Evolutionary conservation across 2,797 vertebrate species (phyloP).

Genomic region (Euthynnus affinis): DNA sequence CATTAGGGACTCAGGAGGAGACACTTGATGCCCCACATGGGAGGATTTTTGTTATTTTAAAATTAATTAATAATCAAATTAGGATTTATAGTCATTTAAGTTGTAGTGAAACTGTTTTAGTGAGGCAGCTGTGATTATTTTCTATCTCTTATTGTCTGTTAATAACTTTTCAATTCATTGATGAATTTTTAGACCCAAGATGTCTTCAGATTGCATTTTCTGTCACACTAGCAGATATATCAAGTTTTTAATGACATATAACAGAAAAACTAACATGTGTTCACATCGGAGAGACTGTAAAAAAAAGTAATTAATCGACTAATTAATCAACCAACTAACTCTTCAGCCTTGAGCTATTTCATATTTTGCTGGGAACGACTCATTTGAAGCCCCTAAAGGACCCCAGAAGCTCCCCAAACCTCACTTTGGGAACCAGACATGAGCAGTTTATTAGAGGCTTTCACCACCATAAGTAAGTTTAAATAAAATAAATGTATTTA

Average conservation of each 20-base stretch:
- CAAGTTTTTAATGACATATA: background rate
- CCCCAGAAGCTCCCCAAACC: background rate
- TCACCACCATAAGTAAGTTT: background rate
- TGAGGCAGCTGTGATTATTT: background rate
- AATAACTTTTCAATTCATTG: background rate
- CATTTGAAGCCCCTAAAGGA: background rate
- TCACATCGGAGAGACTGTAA: background rate
- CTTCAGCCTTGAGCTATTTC: background rate
- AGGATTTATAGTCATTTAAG: background rate
- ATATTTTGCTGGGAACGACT: background rate
- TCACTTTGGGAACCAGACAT: conserved; percentile 7
- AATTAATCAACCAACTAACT: background rate
- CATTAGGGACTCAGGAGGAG: background rate
- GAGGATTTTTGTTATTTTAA: background rate
- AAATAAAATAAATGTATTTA: background rate
- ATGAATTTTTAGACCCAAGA: too few species aligned
- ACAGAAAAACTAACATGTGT: background rate
- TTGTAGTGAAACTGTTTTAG: background rate
- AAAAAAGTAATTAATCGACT: background rate
- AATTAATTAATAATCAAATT: background rate
- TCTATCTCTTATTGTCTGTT: background rate
- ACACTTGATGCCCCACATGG: background rate
- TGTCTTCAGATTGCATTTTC: background rate
- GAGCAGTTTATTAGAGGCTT: background rate
- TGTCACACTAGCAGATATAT: background rate